These are phyloP conservation scores for Anniella stebbinsi DNA, from an alignment of 2,797 vertebrate species.

Conservation along the genomic window DNA sequence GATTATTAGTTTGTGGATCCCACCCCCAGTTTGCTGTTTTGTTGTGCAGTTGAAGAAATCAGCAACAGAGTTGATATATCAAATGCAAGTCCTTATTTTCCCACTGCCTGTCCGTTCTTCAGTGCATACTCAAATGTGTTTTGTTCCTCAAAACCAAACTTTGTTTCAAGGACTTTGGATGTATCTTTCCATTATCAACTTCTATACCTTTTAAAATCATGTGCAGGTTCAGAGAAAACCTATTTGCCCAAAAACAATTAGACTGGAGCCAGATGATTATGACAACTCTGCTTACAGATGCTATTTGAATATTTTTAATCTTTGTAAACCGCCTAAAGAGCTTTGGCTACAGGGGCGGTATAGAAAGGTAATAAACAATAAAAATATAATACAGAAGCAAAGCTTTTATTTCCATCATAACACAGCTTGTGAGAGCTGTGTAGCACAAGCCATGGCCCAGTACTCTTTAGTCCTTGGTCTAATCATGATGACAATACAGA, in stretches of 20 bases:
- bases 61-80: slow-evolving; percentile 56
- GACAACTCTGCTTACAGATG: slow-evolving; percentile 16
- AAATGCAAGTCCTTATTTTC: slow-evolving; percentile 59
- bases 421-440: not conserved
- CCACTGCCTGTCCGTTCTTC: slow-evolving; percentile 41
- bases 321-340: no score
- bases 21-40: slow-evolving; percentile 46
- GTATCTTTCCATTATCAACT: slow-evolving; percentile 23
- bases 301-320: not conserved
- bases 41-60: slow-evolving; percentile 55
- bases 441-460: slow-evolving; percentile 40
- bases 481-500: slow-evolving; percentile 50
- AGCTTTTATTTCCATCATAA: not conserved
- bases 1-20: slow-evolving; percentile 54
- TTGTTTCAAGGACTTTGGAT: slow-evolving; percentile 31
- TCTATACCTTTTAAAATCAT: slow-evolving; percentile 35
- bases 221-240: slow-evolving; percentile 59
- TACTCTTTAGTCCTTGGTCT: slow-evolving; percentile 52
- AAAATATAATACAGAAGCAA: slow-evolving; percentile 2
- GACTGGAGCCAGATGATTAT: slow-evolving; percentile 3
- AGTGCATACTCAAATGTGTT: slow-evolving; percentile 67
- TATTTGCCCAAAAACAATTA: slow-evolving; percentile 3
- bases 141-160: slow-evolving; percentile 66
- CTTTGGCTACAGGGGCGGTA: no score
- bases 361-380: no score